Base-by-base conservation (phyloP, 2,888 invertebrate species). In the Trachelus stipa region DNA sequence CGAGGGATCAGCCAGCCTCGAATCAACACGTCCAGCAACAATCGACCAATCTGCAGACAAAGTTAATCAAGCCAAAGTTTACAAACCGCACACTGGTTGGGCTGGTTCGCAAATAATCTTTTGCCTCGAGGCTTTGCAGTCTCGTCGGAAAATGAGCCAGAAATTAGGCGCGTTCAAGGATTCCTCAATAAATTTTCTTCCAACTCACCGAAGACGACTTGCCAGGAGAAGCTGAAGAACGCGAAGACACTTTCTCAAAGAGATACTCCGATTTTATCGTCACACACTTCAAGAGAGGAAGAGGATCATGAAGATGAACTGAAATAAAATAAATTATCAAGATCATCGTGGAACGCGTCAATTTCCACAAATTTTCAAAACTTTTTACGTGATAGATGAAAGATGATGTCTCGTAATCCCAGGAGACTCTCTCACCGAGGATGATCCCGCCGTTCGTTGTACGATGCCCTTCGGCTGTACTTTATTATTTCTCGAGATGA, bases 51-150 rank as follows among this genome's bases (percentile, higher is more conserved):
- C 73, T 73, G 68, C 75, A 76, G 33, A 68, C 73, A 34, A 79
- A 78, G 73, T 79, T 79, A 74, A 73, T 83, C 78, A 85, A 86
- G 78, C 84, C 86, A 23, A 86, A 86, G 75, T 77, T 84, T 31
- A 83, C 83, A 78, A 87, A 86, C 83, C 86, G 84, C 35, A 75
- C 86, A 78, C 77, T 87, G 56, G 85, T 85, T 79, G 83, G 85
- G n/a, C 76, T 87, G 76, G 87, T 87, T 40, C 84, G 87, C 68
- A 87, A 87, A 87, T 87, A 87, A 86, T 87, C 83, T 77, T 82
- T 84, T 68, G 84, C 82, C 79, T 77, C 82, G 83, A 84, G 84
- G 82, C 85, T 85, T 40, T 82, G 82, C 73, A 79, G 83, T 86
- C 84, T 84, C 86, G 83, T 85, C 79, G 80, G 81, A 80, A 85